Evolutionary conservation across 2,888 invertebrate species (phyloP), one percentile per base, ranked within the genome.

Genomic region (Orthosia incerta): DNA sequence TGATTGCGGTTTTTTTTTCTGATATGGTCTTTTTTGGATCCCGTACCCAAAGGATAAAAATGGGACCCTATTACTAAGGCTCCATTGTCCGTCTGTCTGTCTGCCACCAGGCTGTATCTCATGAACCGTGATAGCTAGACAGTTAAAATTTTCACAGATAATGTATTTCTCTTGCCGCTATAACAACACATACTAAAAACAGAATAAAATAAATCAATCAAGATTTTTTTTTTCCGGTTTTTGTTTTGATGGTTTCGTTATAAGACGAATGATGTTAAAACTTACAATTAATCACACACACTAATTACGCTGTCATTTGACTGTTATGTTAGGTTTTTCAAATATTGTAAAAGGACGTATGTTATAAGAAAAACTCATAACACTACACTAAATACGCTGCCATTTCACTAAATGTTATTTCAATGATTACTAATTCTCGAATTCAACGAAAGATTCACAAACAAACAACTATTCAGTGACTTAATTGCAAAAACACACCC

Each of bases 401-500:
- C 23, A 20, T 55, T 46, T 20, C 4, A 31, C 15, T 5, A 9
- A 51, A 66, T 45, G 2, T 12, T 39, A 18, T 16, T 45, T 57
- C 15, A 64, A 31, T 11, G 16, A 16, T 16, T n/a, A 39, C 12
- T 39, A 0, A 4, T 48, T 11, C 18, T 4, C 18, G 18, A 5
- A 18, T 3, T 59, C 7, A 15, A 3, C 15, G 4, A 63, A 23
- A 68, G 2, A 39, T 48, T 5, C 12, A 51, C 0, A 51, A 61
- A 60, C 23, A 39, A 48, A 12, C 16, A 26, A 48, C 39, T 46
- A 45, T 56, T 20, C 9, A 13, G 23, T 23, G 53, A n/a, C 64
- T 61, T 66, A 80, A 75, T 74, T 64, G 55, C 39, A 65, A 65
- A 66, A 46, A 66, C 16, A 56, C 46, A 11, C 50, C 51, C 48